phyloP scores from a whole-genome alignment of 2,113 vertebrate species.

The Muscicapa adusta region DNA sequence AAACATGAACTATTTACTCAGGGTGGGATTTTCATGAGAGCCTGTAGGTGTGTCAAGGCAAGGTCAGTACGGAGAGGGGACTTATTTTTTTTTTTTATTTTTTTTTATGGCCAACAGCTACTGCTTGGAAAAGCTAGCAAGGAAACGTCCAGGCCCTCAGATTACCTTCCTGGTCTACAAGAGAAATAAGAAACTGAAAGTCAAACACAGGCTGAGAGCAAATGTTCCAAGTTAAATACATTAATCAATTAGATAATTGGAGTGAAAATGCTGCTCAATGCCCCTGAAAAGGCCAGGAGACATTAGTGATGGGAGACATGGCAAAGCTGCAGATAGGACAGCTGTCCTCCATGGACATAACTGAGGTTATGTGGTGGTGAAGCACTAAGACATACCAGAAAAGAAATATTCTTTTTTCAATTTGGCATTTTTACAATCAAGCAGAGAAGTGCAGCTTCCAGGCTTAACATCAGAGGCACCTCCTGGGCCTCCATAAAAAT shows the following conservation, averaged over 20 bases:
- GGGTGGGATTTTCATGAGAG: slow-evolving; percentile 37
- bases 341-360: rapidly evolving
- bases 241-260: slow-evolving; percentile 17
- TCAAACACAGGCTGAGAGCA: slow-evolving; percentile 9
- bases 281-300: background rate
- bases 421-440: background rate
- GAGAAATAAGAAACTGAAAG: slow-evolving; percentile 39
- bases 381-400: background rate
- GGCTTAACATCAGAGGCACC: background rate
- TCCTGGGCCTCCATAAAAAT: background rate
- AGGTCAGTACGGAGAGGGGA: background rate
- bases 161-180: background rate
- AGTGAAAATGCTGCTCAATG: background rate
- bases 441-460: background rate
- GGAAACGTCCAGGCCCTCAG: background rate
- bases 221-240: slow-evolving; percentile 11
- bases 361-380: background rate
- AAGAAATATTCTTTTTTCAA: background rate
- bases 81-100: background rate
- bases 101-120: background rate
- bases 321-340: background rate
- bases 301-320: rapidly evolving
- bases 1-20: slow-evolving; percentile 20
- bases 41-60: slow-evolving; percentile 5
- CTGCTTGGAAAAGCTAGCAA: background rate